Conservation (phyloP, 2,888 invertebrate species). For the Sphaeridia pumilis region DNA sequence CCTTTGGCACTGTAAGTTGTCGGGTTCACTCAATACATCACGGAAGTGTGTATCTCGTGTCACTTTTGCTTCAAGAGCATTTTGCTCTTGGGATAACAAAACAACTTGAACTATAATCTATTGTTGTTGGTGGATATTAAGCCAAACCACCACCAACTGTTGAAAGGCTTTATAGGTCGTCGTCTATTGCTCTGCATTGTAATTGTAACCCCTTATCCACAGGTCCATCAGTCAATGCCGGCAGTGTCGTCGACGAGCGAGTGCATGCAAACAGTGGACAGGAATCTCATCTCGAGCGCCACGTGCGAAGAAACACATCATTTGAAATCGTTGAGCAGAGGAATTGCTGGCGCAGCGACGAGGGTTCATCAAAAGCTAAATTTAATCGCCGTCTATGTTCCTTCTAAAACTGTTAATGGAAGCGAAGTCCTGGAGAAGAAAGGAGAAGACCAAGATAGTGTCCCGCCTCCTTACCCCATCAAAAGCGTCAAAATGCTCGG, state of each 20-base stretch:
- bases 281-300: constrained; percentile 58
- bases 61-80: neutral
- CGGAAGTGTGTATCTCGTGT: neutral
- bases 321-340: constrained; percentile 64
- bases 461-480: constrained; percentile 12
- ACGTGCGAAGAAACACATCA: constrained; percentile 60
- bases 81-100: neutral
- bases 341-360: constrained; percentile 59
- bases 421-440: constrained; percentile 2
- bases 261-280: constrained; percentile 63
- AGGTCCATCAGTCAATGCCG: constrained; percentile 60
- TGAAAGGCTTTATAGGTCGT: too few relatives aligned
- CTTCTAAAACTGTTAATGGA: constrained; percentile 1
- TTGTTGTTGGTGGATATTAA: too few relatives aligned
- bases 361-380: constrained; percentile 47
- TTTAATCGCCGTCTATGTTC: constrained; percentile 28
- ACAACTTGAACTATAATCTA: neutral
- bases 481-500: constrained; percentile 12
- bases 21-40: constrained; percentile 10
- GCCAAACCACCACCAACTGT: too few relatives aligned
- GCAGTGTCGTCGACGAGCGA: constrained; percentile 59
- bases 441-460: constrained; percentile 18
- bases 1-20: constrained; percentile 58
- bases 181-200: too few relatives aligned
- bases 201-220: constrained; percentile 29